Evolutionary conservation across 2,888 invertebrate species (phyloP).

Genomic region (Plagiodera versicolora): DNA sequence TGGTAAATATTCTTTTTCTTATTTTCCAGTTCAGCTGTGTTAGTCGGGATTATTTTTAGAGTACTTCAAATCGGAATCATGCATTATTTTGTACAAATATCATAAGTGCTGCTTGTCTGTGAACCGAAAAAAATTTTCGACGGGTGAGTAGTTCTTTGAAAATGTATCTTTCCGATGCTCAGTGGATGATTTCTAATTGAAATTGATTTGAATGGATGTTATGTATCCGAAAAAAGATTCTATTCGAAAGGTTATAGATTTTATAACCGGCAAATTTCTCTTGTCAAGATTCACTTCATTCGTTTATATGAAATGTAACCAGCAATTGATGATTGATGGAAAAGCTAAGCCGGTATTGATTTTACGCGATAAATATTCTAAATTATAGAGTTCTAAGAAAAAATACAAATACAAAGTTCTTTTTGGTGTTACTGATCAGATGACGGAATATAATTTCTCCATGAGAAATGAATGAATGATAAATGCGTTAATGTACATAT

Average conservation of each 20-base stretch:
- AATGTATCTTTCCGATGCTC: not conserved
- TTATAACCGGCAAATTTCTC: too few relatives aligned
- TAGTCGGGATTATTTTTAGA: conserved; percentile 27
- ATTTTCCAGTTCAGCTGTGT: conserved; percentile 19
- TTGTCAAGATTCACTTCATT: too few relatives aligned
- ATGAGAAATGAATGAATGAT: too few relatives aligned
- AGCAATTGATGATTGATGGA: too few relatives aligned
- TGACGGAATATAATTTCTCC: too few relatives aligned
- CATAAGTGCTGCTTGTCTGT: not conserved
- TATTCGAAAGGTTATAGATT: not conserved
- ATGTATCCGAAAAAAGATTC: not conserved
- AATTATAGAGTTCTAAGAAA: too few relatives aligned
- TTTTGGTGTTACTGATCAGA: too few relatives aligned
- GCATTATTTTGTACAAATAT: conserved; percentile 14
- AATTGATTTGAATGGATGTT: not conserved
- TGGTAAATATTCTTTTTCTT: conserved; percentile 17
- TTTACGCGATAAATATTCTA: too few relatives aligned
- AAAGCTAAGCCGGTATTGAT: too few relatives aligned
- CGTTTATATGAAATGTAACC: too few relatives aligned
- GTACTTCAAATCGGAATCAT: conserved; percentile 15
- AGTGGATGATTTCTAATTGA: not conserved
- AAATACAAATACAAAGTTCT: too few relatives aligned
- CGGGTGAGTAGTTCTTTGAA: not conserved
- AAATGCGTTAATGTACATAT: too few relatives aligned
- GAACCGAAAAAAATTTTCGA: not conserved